Conservation (phyloP, 2,113 vertebrate genomes). For the Piliocolobus tephrosceles region DNA sequence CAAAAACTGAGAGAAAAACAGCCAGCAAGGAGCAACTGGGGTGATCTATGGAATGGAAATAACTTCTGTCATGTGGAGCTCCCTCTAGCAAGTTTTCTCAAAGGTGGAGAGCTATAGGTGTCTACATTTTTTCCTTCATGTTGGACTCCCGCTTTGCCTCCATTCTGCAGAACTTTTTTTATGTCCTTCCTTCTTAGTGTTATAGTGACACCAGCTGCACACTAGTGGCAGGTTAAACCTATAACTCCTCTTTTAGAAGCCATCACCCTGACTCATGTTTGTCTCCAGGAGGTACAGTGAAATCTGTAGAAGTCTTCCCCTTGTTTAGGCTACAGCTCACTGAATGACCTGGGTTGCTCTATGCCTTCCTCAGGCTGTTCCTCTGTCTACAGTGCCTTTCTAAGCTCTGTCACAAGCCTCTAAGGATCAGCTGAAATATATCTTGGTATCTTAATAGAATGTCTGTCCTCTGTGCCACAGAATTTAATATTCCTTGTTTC, state of each 20-base stretch:
- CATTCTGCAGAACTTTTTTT: not conserved
- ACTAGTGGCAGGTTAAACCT: not conserved
- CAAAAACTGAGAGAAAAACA: not conserved
- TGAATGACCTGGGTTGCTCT: not conserved
- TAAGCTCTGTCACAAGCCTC: not conserved
- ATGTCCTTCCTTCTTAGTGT: not conserved
- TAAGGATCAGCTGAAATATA: not conserved
- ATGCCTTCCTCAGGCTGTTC: not conserved
- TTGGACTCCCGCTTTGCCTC: not conserved
- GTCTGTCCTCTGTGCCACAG: not conserved
- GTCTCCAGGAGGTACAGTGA: not conserved
- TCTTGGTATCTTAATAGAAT: not conserved
- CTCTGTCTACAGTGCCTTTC: not conserved
- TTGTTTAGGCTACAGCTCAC: not conserved
- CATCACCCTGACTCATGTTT: not conserved
- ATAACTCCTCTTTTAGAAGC: not conserved
- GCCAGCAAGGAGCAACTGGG: not conserved
- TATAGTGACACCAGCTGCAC: not conserved
- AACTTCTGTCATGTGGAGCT: not conserved
- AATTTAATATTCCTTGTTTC: slow-evolving; percentile 30
- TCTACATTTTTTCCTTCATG: not conserved
- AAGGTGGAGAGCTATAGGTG: not conserved
- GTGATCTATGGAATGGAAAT: not conserved
- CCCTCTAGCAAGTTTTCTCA: not conserved
- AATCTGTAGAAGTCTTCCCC: not conserved